Evolutionary conservation across 1,140 invertebrate species (phyloP), one percentile per base, ranked within the genome.

Genomic region (Temnothorax curvispinosus): DNA sequence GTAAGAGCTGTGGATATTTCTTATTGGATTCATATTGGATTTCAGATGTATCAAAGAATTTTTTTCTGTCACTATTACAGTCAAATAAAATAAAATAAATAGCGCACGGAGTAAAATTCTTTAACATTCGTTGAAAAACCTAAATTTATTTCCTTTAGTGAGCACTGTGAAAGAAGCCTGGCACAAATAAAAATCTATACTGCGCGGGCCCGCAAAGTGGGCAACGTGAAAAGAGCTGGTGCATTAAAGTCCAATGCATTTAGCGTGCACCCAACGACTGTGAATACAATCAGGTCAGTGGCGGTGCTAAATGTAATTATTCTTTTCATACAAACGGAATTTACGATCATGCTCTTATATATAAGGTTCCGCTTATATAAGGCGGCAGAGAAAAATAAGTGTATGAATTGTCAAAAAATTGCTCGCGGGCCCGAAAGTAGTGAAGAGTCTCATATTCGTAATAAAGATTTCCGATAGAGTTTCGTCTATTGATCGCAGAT

Each of bases 301-400:
- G 78, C 78, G 65, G 21, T 56, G 69, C 44, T 84, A 84, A 84
- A 75, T 56, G 56, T 50, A 75, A 84, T 84, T 84, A 84, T 84
- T 60, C 80, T 50, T 75, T 74, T 84, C 69, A 84, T 84, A 72
- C 44, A 75, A 75, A 21, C 13, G n/a, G 32, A 60, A 75, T 84
- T 47, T 84, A 62, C 80, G 58, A 74, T 75, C 54, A 54, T 56
- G 38, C 54, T 27, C 69, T 85, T 78, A 65, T 15, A 15, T 65
- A 15, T 65, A 41, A 64, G 47, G 21, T 44, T 27, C 18, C 72
- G 56, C 52, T 85, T 85, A 21, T 54, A 44, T 4, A 52, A 62
- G 72, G 8, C 21, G 21, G 15, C 58, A 78, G 21, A 78, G 75
- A 65, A 54, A 78, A 78, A 65, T 78, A 21, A 18, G 13, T 52